Conservation (phyloP, 2,113 vertebrate genomes). For the Pogona vitticeps region DNA sequence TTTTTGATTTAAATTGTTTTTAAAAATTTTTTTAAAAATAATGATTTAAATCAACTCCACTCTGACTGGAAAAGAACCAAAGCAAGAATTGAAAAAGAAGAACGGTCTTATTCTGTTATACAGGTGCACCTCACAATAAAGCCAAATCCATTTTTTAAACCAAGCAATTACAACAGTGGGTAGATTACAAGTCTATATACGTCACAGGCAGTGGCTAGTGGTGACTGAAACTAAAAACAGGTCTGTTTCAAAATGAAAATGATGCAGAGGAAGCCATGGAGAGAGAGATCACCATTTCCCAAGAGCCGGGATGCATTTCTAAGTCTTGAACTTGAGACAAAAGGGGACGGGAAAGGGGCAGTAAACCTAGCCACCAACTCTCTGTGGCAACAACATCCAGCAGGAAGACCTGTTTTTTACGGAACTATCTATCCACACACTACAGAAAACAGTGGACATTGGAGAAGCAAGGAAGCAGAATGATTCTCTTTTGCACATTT, state of each 20-base stretch:
- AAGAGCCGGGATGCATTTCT: not conserved
- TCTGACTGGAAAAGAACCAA: no score
- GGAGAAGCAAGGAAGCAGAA: not conserved
- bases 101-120: not conserved
- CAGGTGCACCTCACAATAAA: not conserved
- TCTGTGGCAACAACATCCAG: not conserved
- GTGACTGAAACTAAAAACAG: not conserved
- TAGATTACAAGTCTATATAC: not conserved
- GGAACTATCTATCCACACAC: not conserved
- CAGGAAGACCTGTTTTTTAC: not conserved
- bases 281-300: not conserved
- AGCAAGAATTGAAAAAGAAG: not conserved
- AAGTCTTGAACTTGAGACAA: not conserved
- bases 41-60: no score
- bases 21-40: no score
- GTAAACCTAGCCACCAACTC: not conserved
- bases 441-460: not conserved
- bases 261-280: no score
- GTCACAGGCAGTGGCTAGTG: not conserved
- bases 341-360: not conserved
- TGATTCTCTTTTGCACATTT: not conserved
- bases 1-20: no score
- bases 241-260: not conserved
- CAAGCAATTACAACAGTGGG: not conserved
- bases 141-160: no score